phyloP scores from a whole-genome alignment of 2,797 vertebrate species.

The Choloepus didactylus region DNA sequence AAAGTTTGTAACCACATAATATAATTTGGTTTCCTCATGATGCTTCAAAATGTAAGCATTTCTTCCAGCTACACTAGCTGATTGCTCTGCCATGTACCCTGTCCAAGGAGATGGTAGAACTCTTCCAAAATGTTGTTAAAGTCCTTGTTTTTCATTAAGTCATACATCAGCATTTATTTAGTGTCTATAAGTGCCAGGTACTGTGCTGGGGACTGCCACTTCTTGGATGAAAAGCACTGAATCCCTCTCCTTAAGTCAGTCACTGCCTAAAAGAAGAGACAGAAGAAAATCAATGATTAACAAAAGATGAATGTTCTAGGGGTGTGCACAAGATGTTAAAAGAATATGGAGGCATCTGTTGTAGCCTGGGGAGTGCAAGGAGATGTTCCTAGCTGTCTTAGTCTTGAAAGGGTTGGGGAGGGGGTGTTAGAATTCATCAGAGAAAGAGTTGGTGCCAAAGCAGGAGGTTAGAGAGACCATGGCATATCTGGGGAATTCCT shows the following conservation, averaged over 20 bases:
- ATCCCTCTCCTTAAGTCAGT: background rate
- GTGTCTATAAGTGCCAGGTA: background rate
- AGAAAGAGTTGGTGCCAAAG: background rate
- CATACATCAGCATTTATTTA: background rate
- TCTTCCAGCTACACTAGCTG: background rate
- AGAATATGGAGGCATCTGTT: background rate
- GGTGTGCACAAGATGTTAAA: background rate
- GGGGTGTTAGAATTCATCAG: background rate
- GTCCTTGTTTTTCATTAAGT: background rate
- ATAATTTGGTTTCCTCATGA: background rate
- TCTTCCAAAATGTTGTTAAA: background rate
- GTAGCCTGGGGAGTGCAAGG: background rate
- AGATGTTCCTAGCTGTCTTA: background rate
- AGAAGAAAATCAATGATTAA: background rate
- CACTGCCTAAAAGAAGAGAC: background rate
- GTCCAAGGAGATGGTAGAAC: background rate
- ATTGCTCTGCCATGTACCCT: background rate
- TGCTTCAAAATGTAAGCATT: background rate
- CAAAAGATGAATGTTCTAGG: background rate
- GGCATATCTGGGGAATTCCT: background rate
- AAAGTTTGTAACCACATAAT: background rate
- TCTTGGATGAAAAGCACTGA: constrained; percentile 22
- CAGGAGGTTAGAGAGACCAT: background rate
- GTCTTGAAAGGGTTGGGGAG: background rate
- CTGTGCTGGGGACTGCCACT: background rate